Evolutionary conservation across 2,888 invertebrate species (phyloP).

Genomic region (Gymnoscelis rufifasciata): DNA sequence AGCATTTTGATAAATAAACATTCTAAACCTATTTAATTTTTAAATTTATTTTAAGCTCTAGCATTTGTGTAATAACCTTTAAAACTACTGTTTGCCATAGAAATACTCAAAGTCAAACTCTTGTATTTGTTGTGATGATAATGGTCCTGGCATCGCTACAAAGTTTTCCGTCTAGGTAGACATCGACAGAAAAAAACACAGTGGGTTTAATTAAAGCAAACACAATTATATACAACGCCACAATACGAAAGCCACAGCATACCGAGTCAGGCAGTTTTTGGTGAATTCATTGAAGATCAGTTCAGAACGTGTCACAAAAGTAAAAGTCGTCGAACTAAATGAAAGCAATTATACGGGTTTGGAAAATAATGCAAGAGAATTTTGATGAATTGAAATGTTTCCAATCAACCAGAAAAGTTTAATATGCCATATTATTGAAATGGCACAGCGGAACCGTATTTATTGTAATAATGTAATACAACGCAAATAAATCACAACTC

Average conservation of each 20-base stretch:
- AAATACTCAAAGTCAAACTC: slow-evolving; percentile 77
- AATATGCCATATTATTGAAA: slow-evolving; percentile 10
- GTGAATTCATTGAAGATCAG: slow-evolving; percentile 45
- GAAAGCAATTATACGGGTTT: slow-evolving; percentile 55
- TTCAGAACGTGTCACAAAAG: slow-evolving; percentile 39
- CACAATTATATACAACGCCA: slow-evolving; percentile 66
- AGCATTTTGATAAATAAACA: slow-evolving; percentile 39
- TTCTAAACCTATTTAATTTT: slow-evolving; percentile 44
- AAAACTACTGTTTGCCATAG: slow-evolving; percentile 57
- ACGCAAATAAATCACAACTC: slow-evolving; percentile 34
- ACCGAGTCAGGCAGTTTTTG: slow-evolving; percentile 62
- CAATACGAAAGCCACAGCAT: slow-evolving; percentile 74
- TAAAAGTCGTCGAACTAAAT: slow-evolving; percentile 47
- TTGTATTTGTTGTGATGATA: slow-evolving; percentile 65
- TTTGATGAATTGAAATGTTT: slow-evolving; percentile 15
- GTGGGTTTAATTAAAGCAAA: slow-evolving; percentile 57
- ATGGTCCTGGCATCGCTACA: slow-evolving; percentile 66
- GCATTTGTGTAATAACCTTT: slow-evolving; percentile 41
- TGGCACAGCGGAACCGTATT: neutral
- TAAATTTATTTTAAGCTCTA: slow-evolving; percentile 41
- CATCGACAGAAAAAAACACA: slow-evolving; percentile 59
- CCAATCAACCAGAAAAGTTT: slow-evolving; percentile 8
- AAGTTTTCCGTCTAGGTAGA: slow-evolving; percentile 45
- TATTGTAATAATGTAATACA: slow-evolving; percentile 28
- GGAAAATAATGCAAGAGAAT: slow-evolving; percentile 15